Percentiles rank a stretch among this genome's conserved stretches.
Evolutionary conservation across 2,888 invertebrate genomes (phyloP).

Genomic region (Sphaeridia pumilis): DNA sequence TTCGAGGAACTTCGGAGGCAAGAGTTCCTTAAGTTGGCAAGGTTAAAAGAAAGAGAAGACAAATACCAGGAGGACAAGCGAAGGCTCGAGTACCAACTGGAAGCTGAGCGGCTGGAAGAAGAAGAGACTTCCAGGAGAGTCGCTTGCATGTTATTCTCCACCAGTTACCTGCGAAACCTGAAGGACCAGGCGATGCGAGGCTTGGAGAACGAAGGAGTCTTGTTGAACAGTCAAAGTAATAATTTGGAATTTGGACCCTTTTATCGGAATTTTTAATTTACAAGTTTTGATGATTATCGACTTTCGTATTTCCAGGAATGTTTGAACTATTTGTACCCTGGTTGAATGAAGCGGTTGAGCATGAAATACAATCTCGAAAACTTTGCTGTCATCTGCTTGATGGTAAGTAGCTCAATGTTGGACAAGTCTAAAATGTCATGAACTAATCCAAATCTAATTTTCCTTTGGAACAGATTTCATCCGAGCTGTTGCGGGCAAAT

Average conservation of each 20-base stretch:
- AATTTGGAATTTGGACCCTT: too few species aligned
- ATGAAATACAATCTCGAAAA: constrained; percentile 12
- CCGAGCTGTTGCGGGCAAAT: too few species aligned
- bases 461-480: too few species aligned
- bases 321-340: constrained; percentile 14
- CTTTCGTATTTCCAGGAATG: too few species aligned
- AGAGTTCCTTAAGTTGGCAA: constrained; percentile 17
- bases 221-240: too few species aligned
- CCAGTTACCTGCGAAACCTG: constrained; percentile 8
- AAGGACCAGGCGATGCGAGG: neutral
- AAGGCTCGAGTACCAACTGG: constrained; percentile 13
- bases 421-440: too few species aligned
- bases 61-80: constrained; percentile 19
- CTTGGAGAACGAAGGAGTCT: constrained; percentile 9
- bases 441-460: too few species aligned
- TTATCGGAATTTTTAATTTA: too few species aligned
- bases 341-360: constrained; percentile 16
- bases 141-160: constrained; percentile 13
- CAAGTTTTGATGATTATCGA: too few species aligned
- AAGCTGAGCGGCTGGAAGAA: constrained; percentile 10
- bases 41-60: constrained; percentile 20
- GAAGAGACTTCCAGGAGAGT: constrained; percentile 11
- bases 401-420: too few species aligned
- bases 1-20: constrained; percentile 19
- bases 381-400: constrained; percentile 18